Conservation (phyloP, 1,140 invertebrate genomes). For the Bicyclus anynana region DNA sequence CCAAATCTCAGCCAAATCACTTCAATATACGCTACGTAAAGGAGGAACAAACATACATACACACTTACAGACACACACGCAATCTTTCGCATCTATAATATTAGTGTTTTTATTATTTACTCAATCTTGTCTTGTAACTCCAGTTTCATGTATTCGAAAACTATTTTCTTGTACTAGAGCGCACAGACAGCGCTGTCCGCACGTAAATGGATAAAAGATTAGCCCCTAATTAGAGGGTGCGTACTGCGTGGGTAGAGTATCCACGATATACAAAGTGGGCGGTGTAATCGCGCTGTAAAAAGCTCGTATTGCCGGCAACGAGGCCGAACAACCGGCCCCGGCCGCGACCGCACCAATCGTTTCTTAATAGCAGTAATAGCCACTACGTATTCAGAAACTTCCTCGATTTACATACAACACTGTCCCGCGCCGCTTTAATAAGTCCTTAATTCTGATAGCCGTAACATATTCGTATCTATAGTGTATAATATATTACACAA, state of each 20-base stretch:
- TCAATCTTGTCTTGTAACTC: no score
- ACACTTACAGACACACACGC: no score
- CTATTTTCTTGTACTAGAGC: no score
- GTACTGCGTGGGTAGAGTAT: constrained; percentile 36
- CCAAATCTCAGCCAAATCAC: no score
- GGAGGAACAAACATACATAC: no score
- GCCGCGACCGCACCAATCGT: constrained; percentile 46
- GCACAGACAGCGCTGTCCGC: no score
- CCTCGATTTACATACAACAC: constrained; percentile 16
- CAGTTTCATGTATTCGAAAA: no score
- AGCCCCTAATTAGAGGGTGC: constrained; percentile 54
- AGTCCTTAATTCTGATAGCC: neutral
- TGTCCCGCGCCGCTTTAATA: neutral
- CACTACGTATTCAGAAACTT: neutral
- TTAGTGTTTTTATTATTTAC: no score
- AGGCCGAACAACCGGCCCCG: constrained; percentile 57
- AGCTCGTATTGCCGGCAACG: constrained; percentile 56
- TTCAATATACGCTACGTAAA: no score
- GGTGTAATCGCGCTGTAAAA: constrained; percentile 65
- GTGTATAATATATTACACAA: no score
- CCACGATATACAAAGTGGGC: constrained; percentile 28
- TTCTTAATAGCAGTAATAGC: constrained; percentile 39
- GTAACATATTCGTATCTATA: neutral
- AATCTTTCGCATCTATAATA: no score
- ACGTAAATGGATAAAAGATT: constrained; percentile 13